These are phyloP conservation scores for Nymphalis polychloros DNA, from an alignment of 2,888 invertebrate genomes.

Conservation along the genomic window DNA sequence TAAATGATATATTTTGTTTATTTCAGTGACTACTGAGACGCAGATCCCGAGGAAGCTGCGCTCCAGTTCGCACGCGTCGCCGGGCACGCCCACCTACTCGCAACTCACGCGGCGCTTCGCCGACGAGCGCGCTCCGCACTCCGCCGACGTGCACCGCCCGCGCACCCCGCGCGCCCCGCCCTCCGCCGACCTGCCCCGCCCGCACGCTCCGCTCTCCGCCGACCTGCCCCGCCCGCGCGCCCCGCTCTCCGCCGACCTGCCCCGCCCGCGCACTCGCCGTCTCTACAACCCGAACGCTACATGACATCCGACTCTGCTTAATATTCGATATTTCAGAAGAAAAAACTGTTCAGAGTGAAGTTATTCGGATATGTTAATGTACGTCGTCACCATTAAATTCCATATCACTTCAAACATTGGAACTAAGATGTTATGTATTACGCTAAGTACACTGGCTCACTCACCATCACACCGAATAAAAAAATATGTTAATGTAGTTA, in stretches of 20 bases:
- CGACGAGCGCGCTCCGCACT: constrained; percentile 35
- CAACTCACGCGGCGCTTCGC: constrained; percentile 48
- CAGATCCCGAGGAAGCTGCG: constrained; percentile 11
- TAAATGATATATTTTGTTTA: neutral
- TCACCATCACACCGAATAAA: too few relatives aligned
- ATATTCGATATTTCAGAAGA: neutral
- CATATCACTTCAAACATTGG: too few relatives aligned
- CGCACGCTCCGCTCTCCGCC: neutral
- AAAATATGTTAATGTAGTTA: too few relatives aligned
- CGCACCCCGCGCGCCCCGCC: constrained; percentile 12
- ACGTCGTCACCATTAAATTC: too few relatives aligned
- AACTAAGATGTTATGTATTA: too few relatives aligned
- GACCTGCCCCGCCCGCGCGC: constrained; percentile 14
- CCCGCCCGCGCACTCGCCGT: constrained; percentile 18
- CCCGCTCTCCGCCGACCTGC: constrained; percentile 3
- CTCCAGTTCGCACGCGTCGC: constrained; percentile 4
- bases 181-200: constrained; percentile 18
- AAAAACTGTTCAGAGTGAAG: too few relatives aligned
- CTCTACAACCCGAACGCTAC: constrained; percentile 27
- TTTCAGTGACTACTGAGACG: neutral
- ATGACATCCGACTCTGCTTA: constrained; percentile 2
- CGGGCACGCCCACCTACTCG: constrained; percentile 43
- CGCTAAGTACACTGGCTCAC: too few relatives aligned
- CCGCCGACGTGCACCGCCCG: constrained; percentile 24
- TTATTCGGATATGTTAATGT: too few relatives aligned